Percentiles rank a stretch among this genome's conserved stretches.
Evolutionary conservation across 2,888 invertebrate species (phyloP).

Genomic region (Patella ulyssiponensis): DNA sequence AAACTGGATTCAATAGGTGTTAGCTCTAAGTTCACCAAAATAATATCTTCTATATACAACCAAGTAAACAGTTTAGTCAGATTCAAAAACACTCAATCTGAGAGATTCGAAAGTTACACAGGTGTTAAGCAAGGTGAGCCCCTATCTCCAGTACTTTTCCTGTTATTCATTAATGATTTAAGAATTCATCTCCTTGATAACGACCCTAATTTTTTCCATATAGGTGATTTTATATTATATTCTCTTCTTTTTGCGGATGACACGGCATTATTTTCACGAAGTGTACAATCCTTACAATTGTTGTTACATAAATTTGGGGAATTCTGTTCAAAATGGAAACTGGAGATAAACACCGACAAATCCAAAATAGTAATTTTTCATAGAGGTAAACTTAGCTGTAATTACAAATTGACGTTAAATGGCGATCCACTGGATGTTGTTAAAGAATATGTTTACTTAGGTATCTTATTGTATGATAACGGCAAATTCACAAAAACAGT

Average conservation of each 20-base stretch:
- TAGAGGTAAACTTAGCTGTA: background rate
- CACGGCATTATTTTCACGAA: background rate
- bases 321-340: background rate
- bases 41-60: background rate
- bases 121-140: background rate
- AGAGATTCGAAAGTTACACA: background rate
- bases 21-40: background rate
- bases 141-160: background rate
- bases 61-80: background rate
- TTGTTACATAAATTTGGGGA: background rate
- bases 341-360: background rate
- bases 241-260: conserved; percentile 2
- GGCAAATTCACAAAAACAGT: background rate
- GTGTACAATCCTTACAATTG: background rate
- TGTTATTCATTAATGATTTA: background rate
- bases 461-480: background rate
- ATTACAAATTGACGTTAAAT: background rate
- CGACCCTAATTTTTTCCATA: background rate
- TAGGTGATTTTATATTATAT: background rate
- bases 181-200: background rate
- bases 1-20: background rate
- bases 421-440: background rate
- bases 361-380: background rate
- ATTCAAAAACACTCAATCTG: background rate
- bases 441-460: background rate